Evolutionary conservation across 2,797 vertebrate species (phyloP).

Genomic region (Melanotaenia maccullochi): DNA sequence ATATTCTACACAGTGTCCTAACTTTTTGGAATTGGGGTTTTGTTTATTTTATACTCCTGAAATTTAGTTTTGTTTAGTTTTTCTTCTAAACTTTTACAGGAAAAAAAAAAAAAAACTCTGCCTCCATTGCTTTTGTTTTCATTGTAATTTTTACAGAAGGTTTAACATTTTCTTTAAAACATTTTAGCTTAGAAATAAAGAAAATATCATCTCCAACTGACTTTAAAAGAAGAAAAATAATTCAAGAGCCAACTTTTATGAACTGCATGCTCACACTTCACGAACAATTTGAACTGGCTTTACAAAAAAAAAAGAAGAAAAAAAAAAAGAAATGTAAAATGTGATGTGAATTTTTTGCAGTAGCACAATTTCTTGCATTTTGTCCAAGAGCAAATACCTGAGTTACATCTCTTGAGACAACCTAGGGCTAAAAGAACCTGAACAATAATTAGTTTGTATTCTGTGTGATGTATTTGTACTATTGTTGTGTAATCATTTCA

Average conservation of each 20-base stretch:
- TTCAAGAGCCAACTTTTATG: conserved; percentile 59
- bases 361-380: conserved; percentile 82
- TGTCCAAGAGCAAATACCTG: conserved; percentile 68
- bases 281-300: conserved; percentile 53
- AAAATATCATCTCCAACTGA: conserved; percentile 46
- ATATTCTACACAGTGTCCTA: too few species aligned
- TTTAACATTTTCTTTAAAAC: conserved; percentile 1
- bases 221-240: conserved; percentile 25
- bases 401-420: conserved; percentile 65
- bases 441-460: conserved; percentile 71
- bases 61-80: conserved; percentile 42
- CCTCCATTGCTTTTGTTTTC: conserved; percentile 15
- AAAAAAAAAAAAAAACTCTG: not conserved
- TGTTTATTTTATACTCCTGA: conserved; percentile 12
- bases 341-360: conserved; percentile 76
- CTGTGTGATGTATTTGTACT: conserved; percentile 79
- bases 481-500: conserved; percentile 73
- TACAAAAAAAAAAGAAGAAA: conserved; percentile 46
- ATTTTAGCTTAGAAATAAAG: conserved; percentile 20
- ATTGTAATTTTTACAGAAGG: not conserved
- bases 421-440: conserved; percentile 66
- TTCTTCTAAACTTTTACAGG: conserved; percentile 25
- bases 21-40: too few species aligned
- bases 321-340: conserved; percentile 37
- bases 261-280: conserved; percentile 80